These are phyloP conservation scores for Prosopocoilus inquinatus DNA, from an alignment of 2,888 invertebrate genomes.

Conservation along the genomic window DNA sequence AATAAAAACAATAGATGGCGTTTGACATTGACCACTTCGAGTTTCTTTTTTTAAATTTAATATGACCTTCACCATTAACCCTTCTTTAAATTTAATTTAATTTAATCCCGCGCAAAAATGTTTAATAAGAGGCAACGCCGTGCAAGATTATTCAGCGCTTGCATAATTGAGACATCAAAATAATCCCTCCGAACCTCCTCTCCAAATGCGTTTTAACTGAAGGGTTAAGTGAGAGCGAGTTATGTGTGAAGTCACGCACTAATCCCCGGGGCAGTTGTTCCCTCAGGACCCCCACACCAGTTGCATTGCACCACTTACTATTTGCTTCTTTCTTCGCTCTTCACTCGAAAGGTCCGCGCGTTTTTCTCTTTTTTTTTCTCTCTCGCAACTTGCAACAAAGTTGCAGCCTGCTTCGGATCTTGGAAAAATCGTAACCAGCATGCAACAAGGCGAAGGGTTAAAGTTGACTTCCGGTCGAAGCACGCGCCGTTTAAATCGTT, in stretches of 20 bases:
- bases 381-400: no score
- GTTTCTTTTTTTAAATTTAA: no score
- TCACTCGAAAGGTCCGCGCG: no score
- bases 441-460: not conserved
- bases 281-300: constrained; percentile 2
- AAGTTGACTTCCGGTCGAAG: constrained; percentile 1
- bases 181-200: constrained; percentile 1
- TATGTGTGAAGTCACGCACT: constrained; percentile 1
- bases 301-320: not conserved
- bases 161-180: not conserved
- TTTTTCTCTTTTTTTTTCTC: no score
- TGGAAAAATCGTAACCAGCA: not conserved
- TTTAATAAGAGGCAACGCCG: no score
- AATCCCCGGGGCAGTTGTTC: not conserved
- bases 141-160: not conserved
- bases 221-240: not conserved
- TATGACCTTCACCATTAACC: no score
- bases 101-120: no score
- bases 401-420: no score
- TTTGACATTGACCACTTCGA: no score
- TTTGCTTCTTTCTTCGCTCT: no score
- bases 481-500: constrained; percentile 1
- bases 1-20: no score
- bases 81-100: no score
- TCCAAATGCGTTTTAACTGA: not conserved